Percentiles rank a stretch among this genome's conserved stretches.
Conservation (phyloP, 2,888 invertebrate species). For the Autographa pulchrina region DNA sequence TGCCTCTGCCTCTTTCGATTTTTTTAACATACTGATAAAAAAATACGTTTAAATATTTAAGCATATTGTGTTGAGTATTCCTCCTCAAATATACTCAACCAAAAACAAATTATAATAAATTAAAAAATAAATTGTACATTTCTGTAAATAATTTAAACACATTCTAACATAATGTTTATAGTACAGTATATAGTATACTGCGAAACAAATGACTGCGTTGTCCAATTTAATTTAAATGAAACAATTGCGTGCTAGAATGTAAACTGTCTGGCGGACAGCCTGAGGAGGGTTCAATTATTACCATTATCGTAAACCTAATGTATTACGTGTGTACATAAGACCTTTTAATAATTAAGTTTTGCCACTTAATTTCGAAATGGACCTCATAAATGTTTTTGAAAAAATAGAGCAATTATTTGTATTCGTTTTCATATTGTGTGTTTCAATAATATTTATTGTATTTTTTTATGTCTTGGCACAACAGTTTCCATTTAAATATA, state of each 20-base stretch:
- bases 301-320: conserved; percentile 54
- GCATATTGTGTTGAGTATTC: too few species aligned
- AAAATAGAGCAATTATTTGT: background rate
- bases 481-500: too few species aligned
- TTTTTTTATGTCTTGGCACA: background rate
- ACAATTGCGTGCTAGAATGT: conserved; percentile 51
- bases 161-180: too few species aligned
- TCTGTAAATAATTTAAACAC: too few species aligned
- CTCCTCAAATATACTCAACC: too few species aligned
- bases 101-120: too few species aligned
- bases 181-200: background rate
- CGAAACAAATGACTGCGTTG: conserved; percentile 20
- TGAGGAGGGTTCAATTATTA: conserved; percentile 69
- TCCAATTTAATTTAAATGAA: conserved; percentile 46
- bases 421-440: background rate
- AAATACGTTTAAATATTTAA: too few species aligned
- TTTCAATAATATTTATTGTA: background rate
- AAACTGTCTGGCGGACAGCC: conserved; percentile 50
- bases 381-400: background rate
- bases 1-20: too few species aligned
- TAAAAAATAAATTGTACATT: too few species aligned
- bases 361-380: background rate
- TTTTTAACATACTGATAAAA: too few species aligned
- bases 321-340: conserved; percentile 59
- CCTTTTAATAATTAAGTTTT: conserved; percentile 35